A percentile compares a stretch with the other conserved stretches of the same genome.
These are phyloP conservation scores for Crossoptilon crossoptilon DNA, from an alignment of 2,797 vertebrate species.

Conservation along the genomic window DNA sequence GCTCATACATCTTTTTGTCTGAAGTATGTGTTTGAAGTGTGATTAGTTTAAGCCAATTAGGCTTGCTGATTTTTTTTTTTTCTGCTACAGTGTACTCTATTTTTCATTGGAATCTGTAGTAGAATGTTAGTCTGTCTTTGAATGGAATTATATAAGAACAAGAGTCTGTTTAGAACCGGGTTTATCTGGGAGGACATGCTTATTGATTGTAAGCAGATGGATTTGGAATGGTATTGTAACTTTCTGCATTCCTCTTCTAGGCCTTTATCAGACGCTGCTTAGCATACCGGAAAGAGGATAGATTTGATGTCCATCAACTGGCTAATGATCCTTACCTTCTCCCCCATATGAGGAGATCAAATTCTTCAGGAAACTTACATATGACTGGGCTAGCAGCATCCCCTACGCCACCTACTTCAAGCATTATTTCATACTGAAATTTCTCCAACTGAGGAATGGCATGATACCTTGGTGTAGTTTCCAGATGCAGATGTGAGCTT, in stretches of 20 bases:
- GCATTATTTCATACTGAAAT: constrained; percentile 94
- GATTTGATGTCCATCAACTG: constrained; percentile 95
- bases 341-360: constrained; percentile 98
- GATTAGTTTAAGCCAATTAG: not conserved
- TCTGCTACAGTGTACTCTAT: not conserved
- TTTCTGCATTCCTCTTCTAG: constrained; percentile 73
- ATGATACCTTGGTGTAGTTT: constrained; percentile 79
- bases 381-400: constrained; percentile 87
- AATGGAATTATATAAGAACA: not conserved
- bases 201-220: not conserved
- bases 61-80: not conserved
- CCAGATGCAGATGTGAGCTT: constrained; percentile 79
- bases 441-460: constrained; percentile 72
- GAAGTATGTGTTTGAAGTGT: not conserved
- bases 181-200: not conserved
- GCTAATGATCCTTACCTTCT: constrained; percentile 97
- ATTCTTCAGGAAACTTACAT: constrained; percentile 98
- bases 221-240: not conserved
- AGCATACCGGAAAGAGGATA: constrained; percentile 98
- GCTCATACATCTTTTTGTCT: not conserved
- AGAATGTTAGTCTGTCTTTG: not conserved
- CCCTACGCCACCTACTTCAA: constrained; percentile 89
- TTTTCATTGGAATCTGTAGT: not conserved
- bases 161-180: not conserved
- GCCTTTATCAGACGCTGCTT: constrained; percentile 97